Conservation (phyloP, 2,113 vertebrate species). For the Peromyscus californicus region DNA sequence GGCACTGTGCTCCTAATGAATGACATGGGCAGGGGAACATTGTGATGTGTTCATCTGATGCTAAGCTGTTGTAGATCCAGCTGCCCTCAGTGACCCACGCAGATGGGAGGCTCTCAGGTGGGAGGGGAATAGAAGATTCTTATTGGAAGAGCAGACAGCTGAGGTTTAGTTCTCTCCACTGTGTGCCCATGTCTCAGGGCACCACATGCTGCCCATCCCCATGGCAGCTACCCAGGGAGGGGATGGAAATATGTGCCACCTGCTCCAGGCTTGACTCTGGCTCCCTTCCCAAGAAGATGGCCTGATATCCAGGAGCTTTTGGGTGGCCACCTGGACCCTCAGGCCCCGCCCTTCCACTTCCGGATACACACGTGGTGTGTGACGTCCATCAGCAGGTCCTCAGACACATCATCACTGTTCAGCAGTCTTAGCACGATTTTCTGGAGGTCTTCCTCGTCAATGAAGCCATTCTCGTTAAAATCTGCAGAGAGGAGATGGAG, state of each 20-base stretch:
- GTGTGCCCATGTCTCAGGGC: neutral
- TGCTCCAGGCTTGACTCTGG: neutral
- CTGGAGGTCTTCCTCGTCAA: slow-evolving; percentile 82
- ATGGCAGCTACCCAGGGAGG: no score
- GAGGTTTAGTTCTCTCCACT: neutral
- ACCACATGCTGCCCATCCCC: neutral
- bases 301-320: neutral
- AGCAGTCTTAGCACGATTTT: slow-evolving; percentile 74
- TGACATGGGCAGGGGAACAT: fast-evolving
- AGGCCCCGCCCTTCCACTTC: neutral
- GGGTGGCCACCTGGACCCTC: neutral
- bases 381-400: slow-evolving; percentile 76
- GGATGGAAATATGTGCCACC: neutral
- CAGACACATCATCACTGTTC: slow-evolving; percentile 7
- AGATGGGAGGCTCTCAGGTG: neutral
- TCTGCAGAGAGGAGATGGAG: slow-evolving; percentile 63
- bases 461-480: slow-evolving; percentile 84
- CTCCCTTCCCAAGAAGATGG: neutral
- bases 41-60: neutral
- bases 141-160: neutral
- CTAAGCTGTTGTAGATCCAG: neutral
- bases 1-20: neutral
- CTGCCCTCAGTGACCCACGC: no score
- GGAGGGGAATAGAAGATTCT: neutral
- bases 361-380: slow-evolving; percentile 65